These are phyloP conservation scores for Sminthurinus aureus DNA, from an alignment of 2,888 invertebrate species.

Conservation along the genomic window DNA sequence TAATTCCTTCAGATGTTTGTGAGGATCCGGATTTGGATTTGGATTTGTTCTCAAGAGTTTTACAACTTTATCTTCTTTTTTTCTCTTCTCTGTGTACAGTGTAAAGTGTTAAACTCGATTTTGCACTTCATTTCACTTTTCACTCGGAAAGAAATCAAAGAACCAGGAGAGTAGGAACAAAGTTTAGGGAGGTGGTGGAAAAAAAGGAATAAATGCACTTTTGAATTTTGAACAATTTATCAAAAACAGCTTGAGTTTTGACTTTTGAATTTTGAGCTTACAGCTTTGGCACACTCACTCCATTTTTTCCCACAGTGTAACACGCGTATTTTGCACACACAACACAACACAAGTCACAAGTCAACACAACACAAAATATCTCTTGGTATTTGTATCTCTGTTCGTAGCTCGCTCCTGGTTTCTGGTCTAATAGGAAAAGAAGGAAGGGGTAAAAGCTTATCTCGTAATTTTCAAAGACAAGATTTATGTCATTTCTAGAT, in stretches of 20 bases:
- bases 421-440: no score
- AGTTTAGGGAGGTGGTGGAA: background rate
- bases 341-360: background rate
- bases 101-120: slow-evolving; percentile 4
- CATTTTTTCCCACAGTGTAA: no score
- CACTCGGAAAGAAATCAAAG: background rate
- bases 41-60: no score
- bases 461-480: no score
- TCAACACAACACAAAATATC: background rate
- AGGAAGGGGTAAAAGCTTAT: no score
- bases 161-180: background rate
- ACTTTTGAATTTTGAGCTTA: background rate
- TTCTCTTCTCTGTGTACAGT: background rate
- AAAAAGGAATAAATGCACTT: background rate
- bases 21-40: background rate
- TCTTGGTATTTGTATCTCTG: background rate
- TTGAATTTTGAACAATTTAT: slow-evolving; percentile 2
- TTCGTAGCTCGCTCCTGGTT: no score
- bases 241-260: slow-evolving; percentile 16
- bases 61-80: background rate
- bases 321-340: background rate
- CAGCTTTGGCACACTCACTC: background rate
- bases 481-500: no score
- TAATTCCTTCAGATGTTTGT: background rate
- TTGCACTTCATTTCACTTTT: slow-evolving; percentile 19